Evolutionary conservation across 2,113 vertebrate genomes (phyloP).

Genomic region (Gallinago paraguaiae): DNA sequence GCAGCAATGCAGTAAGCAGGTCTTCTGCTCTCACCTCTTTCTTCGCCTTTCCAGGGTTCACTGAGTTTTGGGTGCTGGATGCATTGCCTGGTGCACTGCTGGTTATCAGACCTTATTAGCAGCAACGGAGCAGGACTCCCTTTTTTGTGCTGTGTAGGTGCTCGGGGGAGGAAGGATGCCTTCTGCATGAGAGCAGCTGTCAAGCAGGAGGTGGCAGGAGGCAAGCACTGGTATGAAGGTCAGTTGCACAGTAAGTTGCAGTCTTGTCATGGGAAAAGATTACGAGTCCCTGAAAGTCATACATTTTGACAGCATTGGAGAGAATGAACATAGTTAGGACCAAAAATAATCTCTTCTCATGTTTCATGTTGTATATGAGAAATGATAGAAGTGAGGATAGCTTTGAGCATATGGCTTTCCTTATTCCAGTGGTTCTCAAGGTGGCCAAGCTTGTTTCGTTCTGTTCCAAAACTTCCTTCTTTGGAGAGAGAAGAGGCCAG

Average conservation of each 20-base stretch:
- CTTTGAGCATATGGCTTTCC: not conserved
- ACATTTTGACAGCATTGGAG: not conserved
- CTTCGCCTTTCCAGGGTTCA: not conserved
- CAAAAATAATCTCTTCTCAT: not conserved
- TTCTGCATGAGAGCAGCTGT: not conserved
- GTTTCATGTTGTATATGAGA: not conserved
- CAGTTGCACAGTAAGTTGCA: not conserved
- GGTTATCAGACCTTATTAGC: not conserved
- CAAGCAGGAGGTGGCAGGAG: not conserved
- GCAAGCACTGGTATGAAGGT: not conserved
- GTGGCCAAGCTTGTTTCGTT: not conserved
- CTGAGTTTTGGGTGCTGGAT: not conserved
- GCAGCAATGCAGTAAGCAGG: not conserved
- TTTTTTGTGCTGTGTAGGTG: accelerated
- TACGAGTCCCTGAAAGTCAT: not conserved
- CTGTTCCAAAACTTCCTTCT: not conserved
- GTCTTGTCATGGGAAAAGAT: not conserved
- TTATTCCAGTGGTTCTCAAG: not conserved
- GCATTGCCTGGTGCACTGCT: not conserved
- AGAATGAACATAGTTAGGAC: not conserved
- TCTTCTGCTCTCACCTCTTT: not conserved
- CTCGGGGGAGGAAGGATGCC: not conserved
- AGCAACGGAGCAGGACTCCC: not conserved
- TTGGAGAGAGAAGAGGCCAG: not conserved
- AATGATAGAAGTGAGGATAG: not conserved